Evolutionary conservation across 2,888 invertebrate species (phyloP).

Genomic region (Metalampra italica): DNA sequence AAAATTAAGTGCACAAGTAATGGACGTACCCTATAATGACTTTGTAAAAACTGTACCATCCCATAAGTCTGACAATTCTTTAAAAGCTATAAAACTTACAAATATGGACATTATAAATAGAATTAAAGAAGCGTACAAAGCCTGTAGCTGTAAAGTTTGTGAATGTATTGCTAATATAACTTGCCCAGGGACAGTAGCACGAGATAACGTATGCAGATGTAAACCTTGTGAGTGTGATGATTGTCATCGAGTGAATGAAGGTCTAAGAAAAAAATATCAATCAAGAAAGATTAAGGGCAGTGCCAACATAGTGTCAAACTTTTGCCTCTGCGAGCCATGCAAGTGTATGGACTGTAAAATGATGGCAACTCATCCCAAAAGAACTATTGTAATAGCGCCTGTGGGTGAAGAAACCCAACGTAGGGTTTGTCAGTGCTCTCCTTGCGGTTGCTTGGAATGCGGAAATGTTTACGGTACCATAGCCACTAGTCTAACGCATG

Average conservation of each 20-base stretch:
- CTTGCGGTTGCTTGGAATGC: constrained; percentile 49
- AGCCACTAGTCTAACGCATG: constrained; percentile 27
- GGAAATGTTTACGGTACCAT: constrained; percentile 21
- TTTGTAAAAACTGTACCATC: constrained; percentile 22
- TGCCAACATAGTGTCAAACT: constrained; percentile 3
- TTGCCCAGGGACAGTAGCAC: neutral
- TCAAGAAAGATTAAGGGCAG: neutral
- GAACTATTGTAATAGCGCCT: constrained; percentile 30
- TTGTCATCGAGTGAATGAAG: constrained; percentile 17
- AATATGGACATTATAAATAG: constrained; percentile 40
- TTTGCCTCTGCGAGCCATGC: constrained; percentile 39
- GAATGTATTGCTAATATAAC: constrained; percentile 37
- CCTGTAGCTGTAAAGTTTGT: constrained; percentile 62
- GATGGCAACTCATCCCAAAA: constrained; percentile 12
- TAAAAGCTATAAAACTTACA: constrained; percentile 3
- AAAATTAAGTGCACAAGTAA: constrained; percentile 43
- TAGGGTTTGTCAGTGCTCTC: constrained; percentile 38
- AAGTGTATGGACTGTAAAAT: constrained; percentile 35
- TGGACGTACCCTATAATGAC: constrained; percentile 37
- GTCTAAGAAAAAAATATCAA: neutral
- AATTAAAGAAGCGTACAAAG: constrained; percentile 52
- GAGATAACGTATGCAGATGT: constrained; percentile 13
- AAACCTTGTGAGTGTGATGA: constrained; percentile 33
- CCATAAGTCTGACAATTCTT: neutral
- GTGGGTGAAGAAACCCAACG: constrained; percentile 25